Evolutionary conservation across 2,113 vertebrate genomes (phyloP), one percentile per base, ranked within the genome.

Genomic region (Anolis sagrei): DNA sequence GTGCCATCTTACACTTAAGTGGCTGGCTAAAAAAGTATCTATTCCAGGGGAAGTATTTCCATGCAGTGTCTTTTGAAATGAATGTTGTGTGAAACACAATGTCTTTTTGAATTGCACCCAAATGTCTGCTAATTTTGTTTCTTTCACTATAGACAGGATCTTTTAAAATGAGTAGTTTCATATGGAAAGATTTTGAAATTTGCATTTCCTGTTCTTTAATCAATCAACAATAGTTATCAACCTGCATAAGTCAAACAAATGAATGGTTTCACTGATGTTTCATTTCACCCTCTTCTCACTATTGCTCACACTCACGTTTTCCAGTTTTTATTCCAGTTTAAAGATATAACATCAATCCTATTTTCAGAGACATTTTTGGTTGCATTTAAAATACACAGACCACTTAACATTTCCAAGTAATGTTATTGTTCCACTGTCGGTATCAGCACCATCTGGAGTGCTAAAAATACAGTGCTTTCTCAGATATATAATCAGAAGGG

Each of bases 381-480:
- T 90, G 81, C 89, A 91, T 92, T 93, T 89, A 89, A 84, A 91
- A 83, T 48, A 74, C 0, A 0, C 92, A 92, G 90, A 88, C 91
- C 83, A 90, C 83, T 92, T 92, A 86, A 86, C 91, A 69, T 81
- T 92, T 1, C 0, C 62, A 84, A 72, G 88, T 78, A 91, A 79
- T 76, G 76, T 76, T 81, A 92, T 89, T 89, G 75, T 87, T 92
- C 90, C 83, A 70, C 83, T 91, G 75, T 82, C 0, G 0, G 80
- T 82, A 87, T 82, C 85, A 88, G 80, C 87, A 84, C 85, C 90
- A 93, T 90, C 80, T 88, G 73, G 48, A 76, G 19, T 4, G 69
- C 91, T 93, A 90, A 91, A 94, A 94, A 89, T 89, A 92, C 73
- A 69, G 75, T 82, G 69, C 73, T 9, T 85, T 93, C 83, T 85